phyloP scores from a whole-genome alignment of 2,113 vertebrate genomes.

The Muscicapa adusta region DNA sequence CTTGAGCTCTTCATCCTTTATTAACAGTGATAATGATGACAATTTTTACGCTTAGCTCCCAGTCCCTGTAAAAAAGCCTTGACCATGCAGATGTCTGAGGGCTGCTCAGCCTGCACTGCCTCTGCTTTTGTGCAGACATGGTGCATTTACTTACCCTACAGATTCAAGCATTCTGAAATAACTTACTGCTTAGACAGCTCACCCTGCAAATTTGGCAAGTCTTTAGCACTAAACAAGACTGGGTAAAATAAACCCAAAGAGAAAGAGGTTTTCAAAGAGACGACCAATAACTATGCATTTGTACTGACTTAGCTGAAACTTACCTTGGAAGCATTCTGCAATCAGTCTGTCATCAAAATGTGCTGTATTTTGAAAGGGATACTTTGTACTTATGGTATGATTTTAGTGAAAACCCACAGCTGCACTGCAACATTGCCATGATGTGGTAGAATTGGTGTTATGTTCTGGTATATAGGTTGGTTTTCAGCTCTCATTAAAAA shows the following conservation, averaged over 20 bases:
- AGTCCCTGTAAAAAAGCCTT: not conserved
- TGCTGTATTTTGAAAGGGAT: not conserved
- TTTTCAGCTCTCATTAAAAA: not conserved
- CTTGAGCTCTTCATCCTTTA: conserved; percentile 22
- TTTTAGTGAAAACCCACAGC: not conserved
- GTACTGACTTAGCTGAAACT: not conserved
- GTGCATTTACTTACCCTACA: not conserved
- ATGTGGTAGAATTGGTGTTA: accelerated
- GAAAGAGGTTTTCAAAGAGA: not conserved
- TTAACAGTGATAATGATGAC: conserved; percentile 1
- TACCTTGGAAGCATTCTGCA: not conserved
- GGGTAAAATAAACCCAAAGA: not conserved
- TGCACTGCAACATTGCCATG: not conserved
- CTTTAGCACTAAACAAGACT: not conserved
- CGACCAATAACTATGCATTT: not conserved
- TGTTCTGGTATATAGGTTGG: not conserved
- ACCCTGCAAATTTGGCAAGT: not conserved
- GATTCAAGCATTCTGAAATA: not conserved
- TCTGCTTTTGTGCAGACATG: not conserved
- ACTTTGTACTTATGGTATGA: not conserved
- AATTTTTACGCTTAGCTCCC: not conserved
- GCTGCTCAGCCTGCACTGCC: not conserved
- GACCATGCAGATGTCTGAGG: not conserved
- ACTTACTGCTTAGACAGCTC: not conserved
- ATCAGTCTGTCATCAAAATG: not conserved